Conservation (phyloP, 1,140 invertebrate genomes). For the Campoletis sonorensis region DNA sequence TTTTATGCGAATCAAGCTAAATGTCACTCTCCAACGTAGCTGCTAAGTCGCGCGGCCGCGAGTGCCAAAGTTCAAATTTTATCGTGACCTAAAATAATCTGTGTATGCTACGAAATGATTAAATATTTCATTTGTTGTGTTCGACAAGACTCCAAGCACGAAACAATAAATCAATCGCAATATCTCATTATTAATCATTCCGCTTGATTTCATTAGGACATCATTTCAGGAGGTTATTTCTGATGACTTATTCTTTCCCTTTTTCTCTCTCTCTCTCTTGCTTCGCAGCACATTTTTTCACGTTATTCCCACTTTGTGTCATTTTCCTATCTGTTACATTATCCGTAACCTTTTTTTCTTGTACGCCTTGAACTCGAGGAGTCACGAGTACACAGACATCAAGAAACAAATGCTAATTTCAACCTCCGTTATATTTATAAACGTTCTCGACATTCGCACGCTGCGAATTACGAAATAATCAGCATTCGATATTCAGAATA, state of each 20-base stretch:
- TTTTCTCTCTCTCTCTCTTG: background rate
- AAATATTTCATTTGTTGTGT: background rate
- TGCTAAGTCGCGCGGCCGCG: too few relatives aligned
- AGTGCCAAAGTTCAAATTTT: background rate
- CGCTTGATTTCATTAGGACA: background rate
- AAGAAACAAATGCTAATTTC: slow-evolving; percentile 32
- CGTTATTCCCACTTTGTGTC: background rate
- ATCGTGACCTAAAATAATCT: slow-evolving; percentile 10
- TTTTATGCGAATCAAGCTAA: too few relatives aligned
- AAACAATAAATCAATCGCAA: background rate
- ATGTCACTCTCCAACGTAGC: background rate
- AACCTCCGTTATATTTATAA: background rate
- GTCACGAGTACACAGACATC: background rate
- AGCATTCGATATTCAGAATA: background rate
- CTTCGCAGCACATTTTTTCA: background rate
- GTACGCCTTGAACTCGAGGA: slow-evolving; percentile 25
- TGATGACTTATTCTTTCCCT: background rate
- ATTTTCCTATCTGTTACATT: background rate
- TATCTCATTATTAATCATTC: background rate
- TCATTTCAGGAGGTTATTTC: background rate
- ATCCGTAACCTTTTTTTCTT: slow-evolving; percentile 11
- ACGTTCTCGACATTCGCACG: too few relatives aligned
- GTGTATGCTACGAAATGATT: background rate
- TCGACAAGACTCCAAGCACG: background rate
- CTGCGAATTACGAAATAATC: background rate